Conservation (phyloP, 2,113 vertebrate species). For the Phasianus colchicus region DNA sequence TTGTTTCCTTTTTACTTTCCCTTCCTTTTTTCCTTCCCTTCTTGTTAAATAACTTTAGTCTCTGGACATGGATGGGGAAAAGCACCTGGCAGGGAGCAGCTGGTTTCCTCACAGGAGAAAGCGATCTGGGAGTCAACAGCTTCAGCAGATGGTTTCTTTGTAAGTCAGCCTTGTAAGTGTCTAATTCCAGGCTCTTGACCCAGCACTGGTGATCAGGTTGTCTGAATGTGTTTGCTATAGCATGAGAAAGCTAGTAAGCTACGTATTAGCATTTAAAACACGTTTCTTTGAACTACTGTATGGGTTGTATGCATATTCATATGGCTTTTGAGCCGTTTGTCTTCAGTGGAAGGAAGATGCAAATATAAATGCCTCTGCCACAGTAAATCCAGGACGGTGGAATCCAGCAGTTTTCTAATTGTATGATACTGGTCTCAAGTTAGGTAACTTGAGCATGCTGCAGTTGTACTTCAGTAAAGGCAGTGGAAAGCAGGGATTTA, state of each 20-base stretch:
- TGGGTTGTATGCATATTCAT: neutral
- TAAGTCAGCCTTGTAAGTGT: neutral
- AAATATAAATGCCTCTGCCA: neutral
- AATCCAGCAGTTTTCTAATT: neutral
- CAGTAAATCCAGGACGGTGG: neutral
- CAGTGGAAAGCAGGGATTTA: neutral
- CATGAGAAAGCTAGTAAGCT: neutral
- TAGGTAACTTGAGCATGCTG: neutral
- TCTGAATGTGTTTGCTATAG: neutral
- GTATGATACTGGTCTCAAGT: neutral
- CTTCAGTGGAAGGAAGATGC: neutral
- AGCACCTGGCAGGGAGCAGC: neutral
- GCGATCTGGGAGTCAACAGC: neutral
- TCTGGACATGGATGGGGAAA: neutral
- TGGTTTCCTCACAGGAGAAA: neutral
- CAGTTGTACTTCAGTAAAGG: neutral
- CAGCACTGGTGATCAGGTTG: neutral
- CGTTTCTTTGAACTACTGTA: neutral
- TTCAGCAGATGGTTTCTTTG: neutral
- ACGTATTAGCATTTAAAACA: neutral
- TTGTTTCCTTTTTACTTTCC: neutral
- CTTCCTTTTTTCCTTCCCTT: neutral
- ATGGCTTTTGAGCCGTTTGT: neutral
- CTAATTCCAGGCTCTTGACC: neutral
- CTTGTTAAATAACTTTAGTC: neutral